Evolutionary conservation across 2,113 vertebrate genomes (phyloP), one percentile per base, ranked within the genome.

Genomic region (Semnornis frantzii): DNA sequence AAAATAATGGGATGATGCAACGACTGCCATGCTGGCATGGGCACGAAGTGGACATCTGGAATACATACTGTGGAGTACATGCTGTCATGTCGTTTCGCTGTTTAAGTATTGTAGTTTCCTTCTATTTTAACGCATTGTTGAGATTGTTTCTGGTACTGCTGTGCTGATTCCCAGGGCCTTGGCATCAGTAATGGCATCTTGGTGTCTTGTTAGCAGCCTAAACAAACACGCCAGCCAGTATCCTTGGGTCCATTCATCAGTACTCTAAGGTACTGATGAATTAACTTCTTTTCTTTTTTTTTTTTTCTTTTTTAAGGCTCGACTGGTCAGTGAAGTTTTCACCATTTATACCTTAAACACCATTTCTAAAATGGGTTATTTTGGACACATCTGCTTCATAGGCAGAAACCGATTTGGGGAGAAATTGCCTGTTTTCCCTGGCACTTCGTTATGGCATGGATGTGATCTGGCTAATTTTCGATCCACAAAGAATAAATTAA

Each of bases 111-210:
- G 59, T 24, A 20, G 4, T 10, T 92, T 66, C 57, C 9, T 73
- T 52, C 39, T 1, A 0, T 52, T 90, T 63, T 64, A 79, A 14
- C 1, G 0, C 12, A 15, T 5, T 6, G 3, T 28, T 30, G 75
- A 33, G 31, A 34, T 37, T 66, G 23, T 46, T 15, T 68, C 25
- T 79, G 31, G 17, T 44, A n/a, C 17, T 76, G 13, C 76, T 78
- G n/a, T 81, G 33, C 20, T 71, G n/a, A 7, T 55, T 87, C 55
- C 23, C 37, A 79, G 48, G 37, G 37, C 74, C 30, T 54, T 55
- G 44, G n/a, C 58, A 25, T 86, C 37, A 58, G 23, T 60, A 58
- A 54, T 62, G 31, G 42, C 68, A 20, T 79, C 33, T 24, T 71
- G 11, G 42, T 71, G 23, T 79, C 33, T 20, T 71, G 11, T 69